Percentiles rank a stretch among this genome's conserved stretches.
These are phyloP conservation scores for Micromussa lordhowensis DNA, from an alignment of 92 coral and sea anemone species.

Conservation along the genomic window DNA sequence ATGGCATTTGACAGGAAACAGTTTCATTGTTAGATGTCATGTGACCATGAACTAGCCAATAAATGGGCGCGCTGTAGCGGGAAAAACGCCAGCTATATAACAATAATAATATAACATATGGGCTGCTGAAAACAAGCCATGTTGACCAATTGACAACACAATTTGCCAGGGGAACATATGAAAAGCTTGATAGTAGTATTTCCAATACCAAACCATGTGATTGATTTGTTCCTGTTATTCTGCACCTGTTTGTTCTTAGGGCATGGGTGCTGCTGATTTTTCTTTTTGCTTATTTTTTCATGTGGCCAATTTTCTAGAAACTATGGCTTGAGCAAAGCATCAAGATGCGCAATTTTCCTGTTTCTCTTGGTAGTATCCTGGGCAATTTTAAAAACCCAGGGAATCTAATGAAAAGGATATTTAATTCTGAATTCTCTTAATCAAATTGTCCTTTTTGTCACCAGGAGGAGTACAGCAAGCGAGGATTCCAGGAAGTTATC, in stretches of 20 bases:
- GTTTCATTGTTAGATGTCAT: too few species aligned
- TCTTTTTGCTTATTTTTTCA: too few species aligned
- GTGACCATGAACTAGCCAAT: too few species aligned
- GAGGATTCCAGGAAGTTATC: slow-evolving; percentile 97
- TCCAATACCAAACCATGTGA: not conserved
- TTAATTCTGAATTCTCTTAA: too few species aligned
- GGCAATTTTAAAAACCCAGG: not conserved
- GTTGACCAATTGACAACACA: not conserved
- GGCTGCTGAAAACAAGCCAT: not conserved
- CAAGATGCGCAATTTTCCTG: not conserved
- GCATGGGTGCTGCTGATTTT: too few species aligned
- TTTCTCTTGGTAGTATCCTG: not conserved
- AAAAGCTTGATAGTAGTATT: not conserved
- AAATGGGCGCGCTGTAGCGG: too few species aligned
- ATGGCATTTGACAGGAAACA: too few species aligned
- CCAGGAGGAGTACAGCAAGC: slow-evolving; percentile 92
- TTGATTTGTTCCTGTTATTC: too few species aligned
- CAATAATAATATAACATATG: not conserved
- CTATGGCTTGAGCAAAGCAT: not conserved
- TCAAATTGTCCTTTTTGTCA: not conserved
- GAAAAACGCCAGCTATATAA: too few species aligned
- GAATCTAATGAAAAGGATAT: not conserved
- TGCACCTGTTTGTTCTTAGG: too few species aligned
- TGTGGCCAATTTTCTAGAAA: not conserved
- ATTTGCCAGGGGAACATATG: not conserved